Base-by-base conservation (phyloP, 2,797 vertebrate genomes). In the Anableps anableps region DNA sequence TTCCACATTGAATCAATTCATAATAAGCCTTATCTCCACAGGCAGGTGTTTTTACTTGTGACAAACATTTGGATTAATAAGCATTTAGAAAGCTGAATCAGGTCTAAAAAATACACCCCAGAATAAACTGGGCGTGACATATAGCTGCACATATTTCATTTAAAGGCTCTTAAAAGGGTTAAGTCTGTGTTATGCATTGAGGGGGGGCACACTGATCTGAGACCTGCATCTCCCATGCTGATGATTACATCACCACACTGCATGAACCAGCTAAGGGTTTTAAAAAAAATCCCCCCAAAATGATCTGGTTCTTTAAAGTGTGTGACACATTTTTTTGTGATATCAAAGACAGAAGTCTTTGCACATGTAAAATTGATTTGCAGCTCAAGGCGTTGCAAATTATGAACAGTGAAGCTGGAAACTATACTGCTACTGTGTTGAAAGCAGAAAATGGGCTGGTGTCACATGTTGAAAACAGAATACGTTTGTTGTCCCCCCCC, bases 101-200 rank as follows among this genome's bases (percentile, higher is more conserved):
- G 60, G 19, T 36, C 60, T 34, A 36, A 60, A 34, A 34, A 9
- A 9, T 29, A 26, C 10, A n/a, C 55, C 71, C 29, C 23, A 68
- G 21, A 41, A 41, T 68, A 43, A 41, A 70, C 10, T 23, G 5
- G 2, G 6, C 17, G 53, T 81, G 60, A 80, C 80, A 82, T 80
- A 75, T 75, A 75, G 72, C 75, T 79, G 80, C 77, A 38, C 19
- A 1, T n/a, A 85, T 89, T 83, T 82, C 45, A 87, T 80, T 77
- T 73, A 83, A 91, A 84, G 64, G 51, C 60, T 50, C 50, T 38
- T 68, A 51, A 43, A 81, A 79, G 73, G 79, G 34, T 78, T 77
- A 84, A 55, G 48, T 85, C 51, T 34, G 74, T 74, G 76, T 64
- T 72, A 77, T 80, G 64, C 79, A 80, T 84, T 80, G n/a, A n/a